These are phyloP conservation scores for Indri indri DNA, from an alignment of 2,113 vertebrate genomes.

Conservation along the genomic window DNA sequence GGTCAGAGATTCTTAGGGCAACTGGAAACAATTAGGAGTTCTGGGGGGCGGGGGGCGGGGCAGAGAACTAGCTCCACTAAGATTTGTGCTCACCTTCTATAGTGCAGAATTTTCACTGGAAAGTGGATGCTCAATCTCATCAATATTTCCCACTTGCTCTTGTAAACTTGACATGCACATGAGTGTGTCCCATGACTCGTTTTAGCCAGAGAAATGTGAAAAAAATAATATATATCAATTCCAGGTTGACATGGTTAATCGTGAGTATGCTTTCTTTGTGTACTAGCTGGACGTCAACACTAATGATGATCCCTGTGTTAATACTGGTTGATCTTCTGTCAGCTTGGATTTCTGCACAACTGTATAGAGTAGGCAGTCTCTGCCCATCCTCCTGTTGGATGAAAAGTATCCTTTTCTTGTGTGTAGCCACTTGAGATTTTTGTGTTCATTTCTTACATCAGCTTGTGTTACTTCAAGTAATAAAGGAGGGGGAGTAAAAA, in stretches of 20 bases:
- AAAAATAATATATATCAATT: neutral
- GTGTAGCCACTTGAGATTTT: neutral
- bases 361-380: neutral
- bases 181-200: neutral
- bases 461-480: neutral
- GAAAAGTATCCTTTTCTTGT: neutral
- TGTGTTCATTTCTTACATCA: neutral
- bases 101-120: neutral
- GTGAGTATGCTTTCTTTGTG: neutral
- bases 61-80: neutral
- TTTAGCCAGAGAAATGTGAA: neutral
- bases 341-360: neutral
- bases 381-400: neutral
- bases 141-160: neutral
- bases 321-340: neutral
- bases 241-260: neutral
- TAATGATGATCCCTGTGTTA: neutral
- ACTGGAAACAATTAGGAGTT: neutral
- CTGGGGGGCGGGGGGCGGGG: neutral
- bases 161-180: neutral
- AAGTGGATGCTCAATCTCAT: neutral
- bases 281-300: neutral
- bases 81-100: neutral
- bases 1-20: neutral
- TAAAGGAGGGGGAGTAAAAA: neutral